Percentiles rank a stretch among this genome's conserved stretches.
These are phyloP conservation scores for Periophthalmodon schlosseri DNA, from an alignment of 2,113 vertebrate species.

Conservation along the genomic window DNA sequence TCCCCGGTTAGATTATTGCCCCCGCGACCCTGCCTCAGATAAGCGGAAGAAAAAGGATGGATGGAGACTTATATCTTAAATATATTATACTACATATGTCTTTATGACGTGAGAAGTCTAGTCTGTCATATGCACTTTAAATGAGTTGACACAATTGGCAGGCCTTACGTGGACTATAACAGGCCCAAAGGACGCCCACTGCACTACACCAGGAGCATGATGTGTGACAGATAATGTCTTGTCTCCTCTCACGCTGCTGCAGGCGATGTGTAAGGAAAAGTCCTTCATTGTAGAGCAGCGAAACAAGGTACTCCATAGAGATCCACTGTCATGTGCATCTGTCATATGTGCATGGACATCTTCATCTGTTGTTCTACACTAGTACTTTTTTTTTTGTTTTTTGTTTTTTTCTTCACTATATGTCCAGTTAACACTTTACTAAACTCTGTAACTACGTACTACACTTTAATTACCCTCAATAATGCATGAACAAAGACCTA, in stretches of 20 bases:
- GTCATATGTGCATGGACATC: constrained; percentile 21
- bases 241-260: constrained; percentile 65
- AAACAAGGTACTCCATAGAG: constrained; percentile 73
- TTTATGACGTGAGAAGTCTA: too few species aligned
- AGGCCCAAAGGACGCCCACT: background rate
- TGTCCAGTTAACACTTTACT: background rate
- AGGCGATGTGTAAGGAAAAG: constrained; percentile 78
- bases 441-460: background rate
- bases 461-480: too few species aligned
- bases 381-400: background rate
- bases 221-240: constrained; percentile 31
- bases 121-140: too few species aligned
- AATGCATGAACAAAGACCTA: too few species aligned
- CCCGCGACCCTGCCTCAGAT: too few species aligned
- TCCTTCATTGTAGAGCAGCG: constrained; percentile 78
- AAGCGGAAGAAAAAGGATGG: too few species aligned
- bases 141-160: background rate
- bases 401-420: background rate
- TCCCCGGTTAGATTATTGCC: too few species aligned
- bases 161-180: background rate
- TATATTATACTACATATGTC: too few species aligned
- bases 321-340: background rate
- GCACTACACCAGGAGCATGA: background rate
- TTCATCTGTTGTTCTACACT: background rate
- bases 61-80: too few species aligned